These are phyloP conservation scores for Poeciliopsis presidionis DNA, from an alignment of 2,797 vertebrate species.

Conservation along the genomic window DNA sequence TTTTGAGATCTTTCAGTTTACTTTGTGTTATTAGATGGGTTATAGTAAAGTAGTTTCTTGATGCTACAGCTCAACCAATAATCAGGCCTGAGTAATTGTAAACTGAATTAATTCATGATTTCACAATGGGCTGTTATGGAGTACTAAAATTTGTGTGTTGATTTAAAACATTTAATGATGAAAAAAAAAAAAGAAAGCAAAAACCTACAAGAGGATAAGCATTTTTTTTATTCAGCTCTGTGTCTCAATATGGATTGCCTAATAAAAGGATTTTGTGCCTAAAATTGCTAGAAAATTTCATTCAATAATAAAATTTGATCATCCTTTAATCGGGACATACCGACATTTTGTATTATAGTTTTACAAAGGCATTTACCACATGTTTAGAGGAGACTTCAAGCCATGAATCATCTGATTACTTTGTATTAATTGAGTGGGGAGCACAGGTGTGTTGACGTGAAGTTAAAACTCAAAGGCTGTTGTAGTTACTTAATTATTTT, in stretches of 20 bases:
- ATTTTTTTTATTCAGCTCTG: not conserved
- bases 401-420: not conserved
- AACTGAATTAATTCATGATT: not conserved
- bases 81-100: not conserved
- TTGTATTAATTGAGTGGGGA: not conserved
- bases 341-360: not conserved
- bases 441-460: not conserved
- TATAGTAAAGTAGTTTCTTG: not conserved
- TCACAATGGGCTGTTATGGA: not conserved
- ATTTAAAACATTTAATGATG: not conserved
- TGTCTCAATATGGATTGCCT: not conserved
- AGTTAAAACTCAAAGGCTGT: not conserved
- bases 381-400: not conserved
- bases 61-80: not conserved
- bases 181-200: not conserved
- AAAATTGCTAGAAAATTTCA: not conserved
- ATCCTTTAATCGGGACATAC: not conserved
- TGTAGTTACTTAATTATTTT: not conserved
- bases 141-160: too few relatives aligned
- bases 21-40: not conserved
- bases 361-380: not conserved
- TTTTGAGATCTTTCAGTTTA: not conserved
- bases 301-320: not conserved
- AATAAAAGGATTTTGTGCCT: not conserved
- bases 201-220: not conserved